Conservation (phyloP, 2,113 vertebrate species). For the Thamnophis sirtalis region DNA sequence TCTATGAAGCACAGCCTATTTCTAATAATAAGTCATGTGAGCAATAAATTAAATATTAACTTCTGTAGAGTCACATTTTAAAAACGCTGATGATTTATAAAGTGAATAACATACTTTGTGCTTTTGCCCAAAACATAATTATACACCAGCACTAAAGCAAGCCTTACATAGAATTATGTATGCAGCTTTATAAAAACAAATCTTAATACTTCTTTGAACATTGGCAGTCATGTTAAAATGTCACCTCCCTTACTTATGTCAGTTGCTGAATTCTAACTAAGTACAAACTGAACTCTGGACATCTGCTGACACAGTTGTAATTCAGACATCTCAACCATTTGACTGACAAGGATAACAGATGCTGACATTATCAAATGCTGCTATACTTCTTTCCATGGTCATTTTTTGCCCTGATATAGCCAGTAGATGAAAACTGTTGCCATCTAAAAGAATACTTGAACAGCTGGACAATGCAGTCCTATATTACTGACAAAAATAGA, state of each 20-base stretch:
- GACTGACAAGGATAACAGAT: conserved; percentile 96
- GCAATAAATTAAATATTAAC: not conserved
- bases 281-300: conserved; percentile 75
- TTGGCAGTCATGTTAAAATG: conserved; percentile 72
- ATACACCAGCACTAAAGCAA: conserved; percentile 41
- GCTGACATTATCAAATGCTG: conserved; percentile 99
- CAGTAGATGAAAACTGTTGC: conserved; percentile 79
- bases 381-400: conserved; percentile 71
- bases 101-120: conserved; percentile 21
- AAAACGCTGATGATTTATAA: conserved; percentile 27
- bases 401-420: conserved; percentile 97
- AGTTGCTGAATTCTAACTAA: conserved; percentile 76
- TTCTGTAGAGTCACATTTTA: conserved; percentile 25
- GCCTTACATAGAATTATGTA: conserved; percentile 49
- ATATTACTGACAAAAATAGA: conserved; percentile 78
- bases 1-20: not conserved
- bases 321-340: conserved; percentile 81
- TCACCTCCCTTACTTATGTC: conserved; percentile 75
- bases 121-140: conserved; percentile 16
- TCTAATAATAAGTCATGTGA: not conserved
- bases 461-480: conserved; percentile 76
- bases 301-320: conserved; percentile 83
- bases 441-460: conserved; percentile 77
- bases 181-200: conserved; percentile 60
- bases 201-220: conserved; percentile 63